phyloP scores from a whole-genome alignment of 1,140 invertebrate genomes.

The Augochlora pura region DNA sequence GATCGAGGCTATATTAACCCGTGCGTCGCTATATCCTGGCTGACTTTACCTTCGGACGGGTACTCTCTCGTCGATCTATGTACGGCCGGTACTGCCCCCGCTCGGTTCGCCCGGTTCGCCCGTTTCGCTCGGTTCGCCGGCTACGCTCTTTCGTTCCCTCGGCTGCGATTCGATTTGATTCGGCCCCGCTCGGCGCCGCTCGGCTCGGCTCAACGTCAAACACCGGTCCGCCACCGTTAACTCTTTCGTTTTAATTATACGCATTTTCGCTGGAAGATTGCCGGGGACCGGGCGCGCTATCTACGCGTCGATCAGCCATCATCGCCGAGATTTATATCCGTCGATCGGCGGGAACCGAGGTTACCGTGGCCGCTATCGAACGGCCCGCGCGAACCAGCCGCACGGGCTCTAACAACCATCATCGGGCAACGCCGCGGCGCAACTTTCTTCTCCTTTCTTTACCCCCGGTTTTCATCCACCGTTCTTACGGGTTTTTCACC shows the following conservation, averaged over 20 bases:
- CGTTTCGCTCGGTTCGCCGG: conserved; percentile 1
- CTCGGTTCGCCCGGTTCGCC: conserved; percentile 12
- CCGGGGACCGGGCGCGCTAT: not conserved
- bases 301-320: conserved; percentile 9
- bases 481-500: not conserved
- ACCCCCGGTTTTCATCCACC: not conserved
- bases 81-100: conserved; percentile 10
- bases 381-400: not conserved
- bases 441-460: not conserved
- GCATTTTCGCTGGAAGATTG: conserved; percentile 61
- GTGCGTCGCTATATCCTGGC: conserved; percentile 55
- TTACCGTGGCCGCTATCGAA: not conserved
- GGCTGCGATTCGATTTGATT: conserved; percentile 1
- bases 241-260: conserved; percentile 73
- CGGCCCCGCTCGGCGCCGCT: not conserved
- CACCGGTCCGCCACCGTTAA: conserved; percentile 54
- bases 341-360: conserved; percentile 23
- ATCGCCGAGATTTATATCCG: conserved; percentile 60
- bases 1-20: conserved; percentile 73
- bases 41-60: conserved; percentile 21
- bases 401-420: too few relatives aligned
- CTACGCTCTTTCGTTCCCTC: conserved; percentile 12
- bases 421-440: not conserved
- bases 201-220: conserved; percentile 44
- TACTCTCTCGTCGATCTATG: conserved; percentile 16